A percentile compares a stretch with the other conserved stretches of the same genome.
Evolutionary conservation across 2,797 vertebrate genomes (phyloP).

Genomic region (Chelonia mydas): DNA sequence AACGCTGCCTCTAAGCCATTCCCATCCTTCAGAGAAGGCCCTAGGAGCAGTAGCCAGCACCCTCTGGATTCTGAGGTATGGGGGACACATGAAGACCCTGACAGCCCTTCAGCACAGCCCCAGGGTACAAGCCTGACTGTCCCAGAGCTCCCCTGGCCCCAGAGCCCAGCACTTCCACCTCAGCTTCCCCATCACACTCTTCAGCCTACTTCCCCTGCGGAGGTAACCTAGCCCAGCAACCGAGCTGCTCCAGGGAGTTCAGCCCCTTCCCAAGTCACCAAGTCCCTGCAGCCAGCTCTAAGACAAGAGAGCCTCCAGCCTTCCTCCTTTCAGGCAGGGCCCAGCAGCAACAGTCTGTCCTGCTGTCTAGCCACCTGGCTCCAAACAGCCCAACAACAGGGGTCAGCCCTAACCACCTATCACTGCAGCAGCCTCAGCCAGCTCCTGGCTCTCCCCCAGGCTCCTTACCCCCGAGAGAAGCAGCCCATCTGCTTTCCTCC

Average conservation of each 20-base stretch:
- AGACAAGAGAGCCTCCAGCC: background rate
- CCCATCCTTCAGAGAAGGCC: background rate
- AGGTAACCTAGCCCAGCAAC: background rate
- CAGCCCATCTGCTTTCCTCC: background rate
- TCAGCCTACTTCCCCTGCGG: background rate
- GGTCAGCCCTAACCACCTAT: background rate
- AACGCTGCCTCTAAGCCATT: background rate
- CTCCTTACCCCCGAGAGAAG: background rate
- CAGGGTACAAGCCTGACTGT: background rate
- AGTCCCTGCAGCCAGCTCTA: background rate
- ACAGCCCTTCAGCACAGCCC: background rate
- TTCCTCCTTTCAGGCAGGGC: background rate
- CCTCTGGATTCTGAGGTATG: background rate
- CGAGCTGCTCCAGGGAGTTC: background rate
- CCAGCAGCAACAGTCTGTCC: background rate
- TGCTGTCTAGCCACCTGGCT: background rate
- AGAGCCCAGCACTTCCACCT: background rate
- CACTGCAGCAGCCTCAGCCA: rapidly evolving
- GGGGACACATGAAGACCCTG: background rate
- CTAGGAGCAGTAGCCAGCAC: background rate
- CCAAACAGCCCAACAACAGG: background rate
- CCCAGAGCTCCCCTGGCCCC: background rate
- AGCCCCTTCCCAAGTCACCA: no score
- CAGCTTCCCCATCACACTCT: background rate
- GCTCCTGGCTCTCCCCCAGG: background rate